Conservation (phyloP, 2,113 vertebrate genomes). For the Cariama cristata region DNA sequence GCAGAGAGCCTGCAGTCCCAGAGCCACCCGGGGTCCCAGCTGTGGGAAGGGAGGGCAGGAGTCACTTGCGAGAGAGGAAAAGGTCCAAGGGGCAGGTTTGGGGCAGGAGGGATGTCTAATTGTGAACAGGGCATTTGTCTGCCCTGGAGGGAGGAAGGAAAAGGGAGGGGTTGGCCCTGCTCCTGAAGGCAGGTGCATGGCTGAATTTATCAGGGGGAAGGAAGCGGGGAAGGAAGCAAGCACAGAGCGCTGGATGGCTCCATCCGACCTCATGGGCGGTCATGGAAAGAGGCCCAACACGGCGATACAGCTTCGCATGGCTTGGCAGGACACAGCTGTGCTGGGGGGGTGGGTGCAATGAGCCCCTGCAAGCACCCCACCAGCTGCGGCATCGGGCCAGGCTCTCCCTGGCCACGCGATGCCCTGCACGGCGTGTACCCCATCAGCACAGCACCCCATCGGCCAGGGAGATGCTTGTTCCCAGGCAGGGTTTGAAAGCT, state of each 20-base stretch:
- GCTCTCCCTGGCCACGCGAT: neutral
- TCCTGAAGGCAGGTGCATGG: slow-evolving; percentile 8
- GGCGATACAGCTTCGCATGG: rapidly evolving
- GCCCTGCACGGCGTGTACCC: rapidly evolving
- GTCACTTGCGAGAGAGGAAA: neutral
- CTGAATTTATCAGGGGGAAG: slow-evolving; percentile 39
- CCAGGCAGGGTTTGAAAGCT: neutral
- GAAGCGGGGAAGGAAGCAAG: slow-evolving; percentile 37
- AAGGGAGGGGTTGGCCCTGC: neutral
- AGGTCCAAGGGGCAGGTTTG: neutral
- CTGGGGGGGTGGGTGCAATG: rapidly evolving
- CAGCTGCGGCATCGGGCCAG: rapidly evolving
- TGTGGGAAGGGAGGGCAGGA: neutral
- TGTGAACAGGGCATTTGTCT: neutral
- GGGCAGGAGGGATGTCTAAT: slow-evolving; percentile 2
- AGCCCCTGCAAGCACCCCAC: neutral
- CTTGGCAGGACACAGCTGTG: neutral
- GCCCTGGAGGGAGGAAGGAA: slow-evolving; percentile 36
- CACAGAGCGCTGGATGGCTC: neutral
- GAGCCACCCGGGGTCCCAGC: neutral
- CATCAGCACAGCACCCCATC: rapidly evolving
- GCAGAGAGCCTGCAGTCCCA: rapidly evolving
- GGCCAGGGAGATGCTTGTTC: neutral
- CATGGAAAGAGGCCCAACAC: neutral
- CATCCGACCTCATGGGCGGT: rapidly evolving